phyloP scores from a whole-genome alignment of 2,113 vertebrate species.

The Stictonetta naevosa region DNA sequence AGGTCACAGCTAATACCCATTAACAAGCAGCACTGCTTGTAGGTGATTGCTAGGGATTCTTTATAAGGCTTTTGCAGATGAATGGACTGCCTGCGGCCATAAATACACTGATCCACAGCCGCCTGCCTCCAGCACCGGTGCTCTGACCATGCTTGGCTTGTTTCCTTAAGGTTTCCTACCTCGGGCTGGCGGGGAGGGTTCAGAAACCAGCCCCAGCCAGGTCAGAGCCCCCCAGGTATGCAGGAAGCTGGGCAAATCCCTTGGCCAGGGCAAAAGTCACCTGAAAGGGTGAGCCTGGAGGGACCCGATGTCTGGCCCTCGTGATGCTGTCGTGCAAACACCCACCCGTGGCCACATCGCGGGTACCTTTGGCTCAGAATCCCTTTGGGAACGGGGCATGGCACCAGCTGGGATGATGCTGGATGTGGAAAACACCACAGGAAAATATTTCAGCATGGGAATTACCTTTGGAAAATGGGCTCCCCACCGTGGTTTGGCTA shows the following conservation, averaged over 20 bases:
- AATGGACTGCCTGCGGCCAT: slow-evolving; percentile 58
- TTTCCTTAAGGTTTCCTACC: not conserved
- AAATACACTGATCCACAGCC: slow-evolving; percentile 20
- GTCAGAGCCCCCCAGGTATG: not conserved
- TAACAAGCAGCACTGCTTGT: slow-evolving; percentile 52
- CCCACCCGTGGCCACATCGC: too few relatives aligned
- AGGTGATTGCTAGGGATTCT: slow-evolving; percentile 39
- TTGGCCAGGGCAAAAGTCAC: not conserved
- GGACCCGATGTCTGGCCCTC: accelerated
- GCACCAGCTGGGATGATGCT: not conserved
- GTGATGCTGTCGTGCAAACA: not conserved
- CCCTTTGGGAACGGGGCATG: accelerated
- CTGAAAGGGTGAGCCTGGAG: not conserved
- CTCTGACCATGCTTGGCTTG: not conserved
- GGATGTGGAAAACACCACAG: not conserved
- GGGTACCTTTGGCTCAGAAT: not conserved
- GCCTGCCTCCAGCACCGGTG: not conserved
- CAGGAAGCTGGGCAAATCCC: not conserved
- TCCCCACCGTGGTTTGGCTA: too few relatives aligned
- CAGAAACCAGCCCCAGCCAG: not conserved
- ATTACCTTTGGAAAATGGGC: not conserved
- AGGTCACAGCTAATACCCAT: slow-evolving; percentile 70
- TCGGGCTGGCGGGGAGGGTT: not conserved
- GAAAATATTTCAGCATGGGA: not conserved
- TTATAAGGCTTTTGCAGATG: slow-evolving; percentile 65